Percentiles rank a stretch among this genome's conserved stretches.
These are phyloP conservation scores for Chaenocephalus aceratus DNA, from an alignment of 2,113 vertebrate genomes.

Conservation along the genomic window DNA sequence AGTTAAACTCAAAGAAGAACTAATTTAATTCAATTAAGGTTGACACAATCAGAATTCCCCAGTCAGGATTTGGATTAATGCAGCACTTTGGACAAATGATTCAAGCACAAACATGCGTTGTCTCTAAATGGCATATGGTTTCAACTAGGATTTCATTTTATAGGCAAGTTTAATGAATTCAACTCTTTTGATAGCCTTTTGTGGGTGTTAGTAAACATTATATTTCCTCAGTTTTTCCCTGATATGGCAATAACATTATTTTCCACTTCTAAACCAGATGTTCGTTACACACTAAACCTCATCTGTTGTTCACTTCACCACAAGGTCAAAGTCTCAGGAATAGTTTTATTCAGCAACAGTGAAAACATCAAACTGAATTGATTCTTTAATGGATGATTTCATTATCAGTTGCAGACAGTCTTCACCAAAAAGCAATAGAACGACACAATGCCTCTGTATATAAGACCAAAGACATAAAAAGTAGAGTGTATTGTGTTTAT, in stretches of 20 bases:
- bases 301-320: conserved; percentile 28
- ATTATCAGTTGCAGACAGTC: not conserved
- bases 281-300: conserved; percentile 43
- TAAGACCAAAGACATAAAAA: not conserved
- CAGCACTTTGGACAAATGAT: not conserved
- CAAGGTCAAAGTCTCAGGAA: conserved; percentile 17
- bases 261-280: conserved; percentile 72
- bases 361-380: not conserved
- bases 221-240: conserved; percentile 26
- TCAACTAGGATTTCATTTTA: conserved; percentile 39
- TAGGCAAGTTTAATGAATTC: conserved; percentile 20
- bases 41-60: conserved; percentile 14
- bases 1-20: not conserved
- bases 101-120: conserved; percentile 13
- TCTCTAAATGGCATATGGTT: conserved; percentile 23
- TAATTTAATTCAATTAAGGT: not conserved
- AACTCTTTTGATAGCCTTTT: conserved; percentile 36
- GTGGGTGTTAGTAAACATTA: conserved; percentile 48
- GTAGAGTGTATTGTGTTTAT: not conserved
- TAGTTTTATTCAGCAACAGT: not conserved
- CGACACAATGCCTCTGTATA: not conserved
- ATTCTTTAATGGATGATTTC: not conserved
- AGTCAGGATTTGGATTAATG: conserved; percentile 3
- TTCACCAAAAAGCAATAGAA: not conserved
- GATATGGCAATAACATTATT: conserved; percentile 51